Evolutionary conservation across 2,113 vertebrate species (phyloP).

Genomic region (Stictonetta naevosa): DNA sequence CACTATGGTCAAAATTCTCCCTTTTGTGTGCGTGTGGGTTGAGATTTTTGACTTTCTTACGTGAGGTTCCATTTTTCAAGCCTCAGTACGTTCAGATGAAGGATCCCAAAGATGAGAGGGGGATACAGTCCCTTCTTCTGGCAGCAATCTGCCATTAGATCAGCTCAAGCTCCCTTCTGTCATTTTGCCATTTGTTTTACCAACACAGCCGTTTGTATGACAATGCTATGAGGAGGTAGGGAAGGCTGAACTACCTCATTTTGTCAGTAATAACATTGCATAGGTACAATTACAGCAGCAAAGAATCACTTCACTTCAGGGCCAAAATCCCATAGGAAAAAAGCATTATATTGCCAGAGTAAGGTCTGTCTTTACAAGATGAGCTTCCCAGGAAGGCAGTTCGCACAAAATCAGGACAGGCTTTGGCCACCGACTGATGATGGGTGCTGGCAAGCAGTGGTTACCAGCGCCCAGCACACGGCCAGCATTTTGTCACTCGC

Average conservation of each 20-base stretch:
- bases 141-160: not conserved
- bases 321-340: not conserved
- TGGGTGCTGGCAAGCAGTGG: not conserved
- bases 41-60: not conserved
- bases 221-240: not conserved
- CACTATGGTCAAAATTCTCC: not conserved
- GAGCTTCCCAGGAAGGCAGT: not conserved
- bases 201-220: not conserved
- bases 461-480: not conserved
- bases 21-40: not conserved
- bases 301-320: not conserved
- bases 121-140: not conserved
- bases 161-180: not conserved
- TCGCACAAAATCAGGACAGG: not conserved
- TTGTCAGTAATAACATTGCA: not conserved
- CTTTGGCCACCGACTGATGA: not conserved
- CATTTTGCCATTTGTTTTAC: not conserved
- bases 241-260: not conserved
- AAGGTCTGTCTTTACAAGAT: not conserved
- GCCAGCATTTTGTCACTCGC: not conserved
- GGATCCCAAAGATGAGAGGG: not conserved
- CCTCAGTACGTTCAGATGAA: not conserved
- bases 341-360: not conserved
- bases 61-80: not conserved
- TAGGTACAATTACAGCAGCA: not conserved